Percentiles rank a stretch among this genome's conserved stretches.
Conservation (phyloP, 2,888 invertebrate genomes). For the Saturnia pavonia region DNA sequence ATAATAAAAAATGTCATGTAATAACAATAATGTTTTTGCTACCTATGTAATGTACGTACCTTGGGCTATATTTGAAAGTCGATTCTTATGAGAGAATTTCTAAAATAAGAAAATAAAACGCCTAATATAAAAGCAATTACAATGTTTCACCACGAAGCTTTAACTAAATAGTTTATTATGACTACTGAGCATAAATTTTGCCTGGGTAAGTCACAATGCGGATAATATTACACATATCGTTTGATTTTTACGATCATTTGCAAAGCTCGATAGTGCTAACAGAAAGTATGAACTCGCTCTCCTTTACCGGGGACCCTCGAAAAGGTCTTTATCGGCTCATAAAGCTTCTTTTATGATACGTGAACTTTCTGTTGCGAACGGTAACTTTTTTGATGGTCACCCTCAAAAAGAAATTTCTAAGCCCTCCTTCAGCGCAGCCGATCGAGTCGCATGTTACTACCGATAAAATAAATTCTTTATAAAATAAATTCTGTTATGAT, state of each 20-base stretch:
- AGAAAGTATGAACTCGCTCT: constrained; percentile 40
- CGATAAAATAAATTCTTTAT: constrained; percentile 72
- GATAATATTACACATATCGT: constrained; percentile 21
- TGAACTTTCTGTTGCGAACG: constrained; percentile 69
- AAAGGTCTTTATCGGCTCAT: constrained; percentile 76
- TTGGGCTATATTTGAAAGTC: too few species aligned
- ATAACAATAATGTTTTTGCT: too few species aligned
- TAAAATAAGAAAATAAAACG: neutral
- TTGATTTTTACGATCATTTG: constrained; percentile 30
- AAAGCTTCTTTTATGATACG: constrained; percentile 75
- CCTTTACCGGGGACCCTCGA: constrained; percentile 63
- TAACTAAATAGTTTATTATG: neutral
- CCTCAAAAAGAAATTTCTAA: constrained; percentile 74
- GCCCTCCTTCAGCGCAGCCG: constrained; percentile 59
- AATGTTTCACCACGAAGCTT: neutral
- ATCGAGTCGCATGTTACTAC: constrained; percentile 64
- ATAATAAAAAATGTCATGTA: too few species aligned
- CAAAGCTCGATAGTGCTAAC: constrained; percentile 26
- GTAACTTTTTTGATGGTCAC: constrained; percentile 74
- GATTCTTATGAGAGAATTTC: too few species aligned
- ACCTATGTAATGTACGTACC: too few species aligned
- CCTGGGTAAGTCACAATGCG: neutral
- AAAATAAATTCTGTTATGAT: constrained; percentile 75
- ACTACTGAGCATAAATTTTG: neutral
- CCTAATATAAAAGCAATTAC: neutral